Base-by-base conservation (phyloP, 2,888 invertebrate species). In the Cryptocheilus praepositus region DNA sequence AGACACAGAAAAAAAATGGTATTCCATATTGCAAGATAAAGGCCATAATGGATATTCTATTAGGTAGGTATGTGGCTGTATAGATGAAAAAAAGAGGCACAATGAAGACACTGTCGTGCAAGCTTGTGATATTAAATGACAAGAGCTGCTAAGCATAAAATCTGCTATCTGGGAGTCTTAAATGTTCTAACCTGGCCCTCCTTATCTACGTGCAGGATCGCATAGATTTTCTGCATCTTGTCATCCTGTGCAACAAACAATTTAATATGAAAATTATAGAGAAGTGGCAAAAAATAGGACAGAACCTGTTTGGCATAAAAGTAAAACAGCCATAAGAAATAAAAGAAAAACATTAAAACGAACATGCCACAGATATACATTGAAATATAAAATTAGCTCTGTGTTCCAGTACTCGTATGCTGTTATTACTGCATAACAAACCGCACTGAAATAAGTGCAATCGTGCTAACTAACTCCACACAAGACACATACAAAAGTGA, bases 191-290 rank as follows among this genome's bases (percentile, higher is more conserved):
- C 90, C 89, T 90, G 88, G 80, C 87, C 89, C 81, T 89, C 89
- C 83, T 88, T 87, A 86, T 89, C 88, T 86, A 90, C 85, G 86
- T 86, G 89, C 85, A 89, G 85, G 83, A 89, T 88, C 71, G 89
- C 89, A 86, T 86, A 88, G 85, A 89, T 86, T 86, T 89, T 89
- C 85, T 89, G 89, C 83, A 80, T 84, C 84, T 89, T 89, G 81
- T 89, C 88, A 84, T 89, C 89, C 89, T 89, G 86, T 82, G 84
- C 81, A 85, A 86, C 79, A 89, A 85, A 87, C 76, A 84, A 77
- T 78, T 81, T 67, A 82, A 58, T 71, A 67, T 66, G 67, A 58
- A 73, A 58, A 73, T 21, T 55, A 61, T 60, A 74, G 66, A 3
- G 15, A 65, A 61, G 61, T 57, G 5, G 44, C 59, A 43, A 8